Evolutionary conservation across 2,888 invertebrate genomes (phyloP), one percentile per base, ranked within the genome.

Genomic region (Dexiosoma caninum): DNA sequence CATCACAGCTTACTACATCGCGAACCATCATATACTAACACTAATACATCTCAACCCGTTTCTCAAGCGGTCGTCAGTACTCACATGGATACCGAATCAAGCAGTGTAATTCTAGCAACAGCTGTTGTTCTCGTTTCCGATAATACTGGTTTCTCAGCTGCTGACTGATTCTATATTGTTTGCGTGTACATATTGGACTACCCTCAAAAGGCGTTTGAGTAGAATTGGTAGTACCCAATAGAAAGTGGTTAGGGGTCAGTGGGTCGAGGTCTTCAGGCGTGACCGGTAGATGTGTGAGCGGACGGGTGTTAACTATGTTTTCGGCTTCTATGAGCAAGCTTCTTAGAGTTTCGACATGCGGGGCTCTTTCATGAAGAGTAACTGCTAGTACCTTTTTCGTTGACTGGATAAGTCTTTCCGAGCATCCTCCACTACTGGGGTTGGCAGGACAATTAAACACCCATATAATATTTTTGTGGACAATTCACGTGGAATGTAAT

Each of bases 261-360:
- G 76, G 69, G 23, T 69, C 62, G 1, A 12, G 32, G 2, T 64
- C 57, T 6, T 71, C 40, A 12, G 71, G 46, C 2, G 46, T 35
- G 0, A 46, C 32, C 10, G 44, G 46, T 3, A 44, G n/a, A 10
- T 53, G 30, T 0, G 53, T 30, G 3, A 30, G 53, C 3, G 53
- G 53, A 1, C 53, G 4, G 3, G 53, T 32, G 8, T 53, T 53
- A 4, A 53, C 32, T 1, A 53, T 53, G 16, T 53, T 53, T 10
- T 30, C 53, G 1, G 14, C 7, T 32, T 53, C 14, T 57, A 51
- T 1, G 4, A 55, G 3, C 32, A 82, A 9, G 35, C 77, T 77
- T 8, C 59, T 10, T 2, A 81, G 5, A 0, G 78, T 83, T 49
- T 81, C 71, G 0, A 78, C 0, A 4, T 62, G 64, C 0, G 81